phyloP scores from a whole-genome alignment of 2,113 vertebrate genomes.

The Vireo altiloquus region DNA sequence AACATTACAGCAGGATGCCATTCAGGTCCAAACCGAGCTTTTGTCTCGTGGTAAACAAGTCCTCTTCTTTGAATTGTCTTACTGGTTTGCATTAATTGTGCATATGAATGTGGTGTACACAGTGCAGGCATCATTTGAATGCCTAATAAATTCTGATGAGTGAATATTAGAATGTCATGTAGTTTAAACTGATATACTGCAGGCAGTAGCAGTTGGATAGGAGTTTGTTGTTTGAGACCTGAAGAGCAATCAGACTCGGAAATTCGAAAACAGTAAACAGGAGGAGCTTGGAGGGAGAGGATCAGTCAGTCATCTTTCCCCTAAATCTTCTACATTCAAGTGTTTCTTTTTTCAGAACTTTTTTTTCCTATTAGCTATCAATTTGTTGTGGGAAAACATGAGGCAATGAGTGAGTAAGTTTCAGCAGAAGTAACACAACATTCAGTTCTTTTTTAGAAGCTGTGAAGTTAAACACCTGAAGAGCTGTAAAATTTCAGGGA shows the following conservation, averaged over 20 bases:
- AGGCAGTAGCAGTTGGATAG: background rate
- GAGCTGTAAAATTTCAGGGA: background rate
- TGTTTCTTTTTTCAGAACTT: background rate
- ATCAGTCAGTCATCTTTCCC: background rate
- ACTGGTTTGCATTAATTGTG: background rate
- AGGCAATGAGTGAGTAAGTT: background rate
- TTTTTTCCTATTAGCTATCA: background rate
- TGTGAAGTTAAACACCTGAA: background rate
- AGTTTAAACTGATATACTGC: background rate
- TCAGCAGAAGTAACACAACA: background rate
- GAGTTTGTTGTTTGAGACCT: background rate
- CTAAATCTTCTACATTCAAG: background rate
- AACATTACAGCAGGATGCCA: background rate
- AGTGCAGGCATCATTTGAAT: background rate
- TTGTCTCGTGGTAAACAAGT: background rate
- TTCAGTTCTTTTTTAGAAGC: background rate
- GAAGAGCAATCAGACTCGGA: background rate
- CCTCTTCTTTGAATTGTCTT: background rate
- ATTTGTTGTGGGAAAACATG: background rate
- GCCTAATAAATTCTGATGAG: background rate
- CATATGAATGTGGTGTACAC: background rate
- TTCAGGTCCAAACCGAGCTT: background rate
- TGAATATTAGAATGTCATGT: background rate
- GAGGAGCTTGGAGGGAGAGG: background rate
- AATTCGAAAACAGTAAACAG: background rate